Evolutionary conservation across 92 coral and sea anemone species (phyloP).

Genomic region (Epizoanthus rinbou): DNA sequence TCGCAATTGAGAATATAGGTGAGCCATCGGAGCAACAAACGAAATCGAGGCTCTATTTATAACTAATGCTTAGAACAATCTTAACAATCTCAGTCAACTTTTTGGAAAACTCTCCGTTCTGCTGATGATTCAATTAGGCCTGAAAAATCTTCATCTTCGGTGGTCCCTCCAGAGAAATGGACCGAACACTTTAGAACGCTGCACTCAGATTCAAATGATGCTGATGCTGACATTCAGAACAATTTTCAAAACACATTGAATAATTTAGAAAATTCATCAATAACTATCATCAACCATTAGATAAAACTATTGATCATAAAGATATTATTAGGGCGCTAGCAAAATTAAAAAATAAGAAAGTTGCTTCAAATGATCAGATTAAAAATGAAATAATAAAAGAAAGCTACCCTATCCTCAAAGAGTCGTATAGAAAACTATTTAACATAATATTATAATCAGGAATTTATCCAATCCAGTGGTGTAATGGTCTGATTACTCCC

Average conservation of each 20-base stretch:
- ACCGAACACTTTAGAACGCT: conserved; percentile 27
- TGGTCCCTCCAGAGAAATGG: conserved; percentile 37
- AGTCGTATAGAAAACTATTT: background rate
- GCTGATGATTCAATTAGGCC: conserved; percentile 20
- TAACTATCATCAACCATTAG: too few relatives aligned
- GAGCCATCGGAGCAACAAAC: too few relatives aligned
- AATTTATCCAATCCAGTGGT: background rate
- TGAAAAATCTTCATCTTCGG: conserved; percentile 22
- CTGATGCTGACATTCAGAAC: background rate
- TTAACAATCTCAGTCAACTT: conserved; percentile 15
- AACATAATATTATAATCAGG: background rate
- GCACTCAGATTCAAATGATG: conserved; percentile 13
- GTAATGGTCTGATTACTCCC: background rate
- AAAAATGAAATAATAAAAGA: too few relatives aligned
- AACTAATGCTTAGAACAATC: too few relatives aligned
- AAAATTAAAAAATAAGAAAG: too few relatives aligned
- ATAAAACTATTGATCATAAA: too few relatives aligned
- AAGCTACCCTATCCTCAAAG: background rate
- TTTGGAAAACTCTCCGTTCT: conserved; percentile 35
- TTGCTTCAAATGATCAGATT: background rate
- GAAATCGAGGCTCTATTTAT: too few relatives aligned
- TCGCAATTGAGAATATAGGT: too few relatives aligned
- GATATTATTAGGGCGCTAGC: too few relatives aligned
- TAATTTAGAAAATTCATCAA: background rate
- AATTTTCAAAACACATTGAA: background rate